These are phyloP conservation scores for Gobio occitaniae DNA, from an alignment of 2,797 vertebrate species.

Conservation along the genomic window DNA sequence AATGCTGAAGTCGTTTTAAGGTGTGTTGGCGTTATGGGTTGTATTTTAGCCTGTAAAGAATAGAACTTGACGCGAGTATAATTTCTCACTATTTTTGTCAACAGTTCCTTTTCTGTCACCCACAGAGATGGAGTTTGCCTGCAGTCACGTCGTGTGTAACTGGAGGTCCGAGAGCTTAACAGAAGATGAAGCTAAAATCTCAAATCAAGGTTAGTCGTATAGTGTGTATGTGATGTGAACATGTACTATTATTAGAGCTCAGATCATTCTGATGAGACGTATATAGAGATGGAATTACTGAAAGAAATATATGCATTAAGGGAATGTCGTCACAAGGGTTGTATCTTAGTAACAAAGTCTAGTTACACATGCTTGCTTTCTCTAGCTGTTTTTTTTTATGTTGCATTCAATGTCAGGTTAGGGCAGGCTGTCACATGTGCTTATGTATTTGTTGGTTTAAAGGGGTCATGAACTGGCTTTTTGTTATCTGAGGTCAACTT, in stretches of 20 bases:
- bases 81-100: neutral
- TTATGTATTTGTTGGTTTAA: neutral
- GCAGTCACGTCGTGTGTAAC: slow-evolving; percentile 79
- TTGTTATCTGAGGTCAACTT: too few species aligned
- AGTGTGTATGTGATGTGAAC: neutral
- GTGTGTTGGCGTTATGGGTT: neutral
- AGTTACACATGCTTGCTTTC: neutral
- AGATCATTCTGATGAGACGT: neutral
- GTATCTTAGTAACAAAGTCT: neutral
- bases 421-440: neutral
- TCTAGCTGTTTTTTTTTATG: neutral
- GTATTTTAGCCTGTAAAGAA: neutral
- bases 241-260: neutral
- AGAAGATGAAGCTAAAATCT: slow-evolving; percentile 60
- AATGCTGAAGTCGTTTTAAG: neutral
- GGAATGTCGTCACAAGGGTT: neutral
- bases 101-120: neutral
- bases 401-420: neutral
- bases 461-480: too few species aligned
- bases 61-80: neutral
- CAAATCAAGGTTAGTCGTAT: slow-evolving; percentile 39
- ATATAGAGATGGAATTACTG: neutral
- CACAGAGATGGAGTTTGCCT: slow-evolving; percentile 80
- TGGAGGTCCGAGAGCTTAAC: slow-evolving; percentile 66
- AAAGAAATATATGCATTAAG: neutral